Conservation (phyloP, 2,888 invertebrate species). For the Tortrix viridana region DNA sequence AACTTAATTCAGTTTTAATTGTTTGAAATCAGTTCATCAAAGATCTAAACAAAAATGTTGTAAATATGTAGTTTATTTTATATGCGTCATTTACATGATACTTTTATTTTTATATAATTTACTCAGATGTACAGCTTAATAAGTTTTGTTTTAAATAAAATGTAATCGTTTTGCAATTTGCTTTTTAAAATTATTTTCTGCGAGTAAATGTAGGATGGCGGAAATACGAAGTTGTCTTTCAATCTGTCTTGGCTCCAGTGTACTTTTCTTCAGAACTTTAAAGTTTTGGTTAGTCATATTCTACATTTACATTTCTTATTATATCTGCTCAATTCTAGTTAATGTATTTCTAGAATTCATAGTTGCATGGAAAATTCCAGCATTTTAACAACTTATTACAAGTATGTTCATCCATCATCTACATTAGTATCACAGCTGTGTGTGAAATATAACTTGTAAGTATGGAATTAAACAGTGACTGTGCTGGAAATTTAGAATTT, state of each 20-base stretch:
- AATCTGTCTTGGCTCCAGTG: slow-evolving; percentile 8
- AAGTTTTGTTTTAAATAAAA: slow-evolving; percentile 51
- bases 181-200: slow-evolving; percentile 39
- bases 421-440: slow-evolving; percentile 26
- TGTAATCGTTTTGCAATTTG: slow-evolving; percentile 47
- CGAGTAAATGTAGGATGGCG: background rate
- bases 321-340: slow-evolving; percentile 34
- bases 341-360: slow-evolving; percentile 22
- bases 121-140: slow-evolving; percentile 69
- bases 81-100: slow-evolving; percentile 70
- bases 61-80: slow-evolving; percentile 72
- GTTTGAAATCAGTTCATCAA: slow-evolving; percentile 52
- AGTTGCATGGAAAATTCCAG: slow-evolving; percentile 13
- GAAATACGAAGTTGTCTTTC: slow-evolving; percentile 13
- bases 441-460: slow-evolving; percentile 48
- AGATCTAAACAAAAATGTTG: slow-evolving; percentile 60
- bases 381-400: slow-evolving; percentile 10
- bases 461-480: slow-evolving; percentile 70
- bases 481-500: slow-evolving; percentile 56
- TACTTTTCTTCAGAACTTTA: too few species aligned
- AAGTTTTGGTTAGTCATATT: slow-evolving; percentile 15
- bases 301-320: slow-evolving; percentile 12
- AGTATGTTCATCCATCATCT: slow-evolving; percentile 23
- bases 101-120: slow-evolving; percentile 74
- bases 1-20: slow-evolving; percentile 35